Conservation (phyloP, 2,797 vertebrate genomes). For the Crotalus adamanteus region DNA sequence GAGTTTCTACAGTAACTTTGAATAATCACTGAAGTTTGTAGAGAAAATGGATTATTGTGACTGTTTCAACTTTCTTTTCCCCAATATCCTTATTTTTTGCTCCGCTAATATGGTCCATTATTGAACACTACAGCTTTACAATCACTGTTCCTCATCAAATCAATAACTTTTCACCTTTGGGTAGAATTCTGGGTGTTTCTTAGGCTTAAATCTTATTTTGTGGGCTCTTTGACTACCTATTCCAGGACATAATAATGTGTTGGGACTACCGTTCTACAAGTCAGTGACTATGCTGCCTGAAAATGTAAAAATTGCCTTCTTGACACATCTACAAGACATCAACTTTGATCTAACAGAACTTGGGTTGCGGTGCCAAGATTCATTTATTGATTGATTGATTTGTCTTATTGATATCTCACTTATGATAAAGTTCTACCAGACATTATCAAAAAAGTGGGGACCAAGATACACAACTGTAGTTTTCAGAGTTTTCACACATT, state of each 20-base stretch:
- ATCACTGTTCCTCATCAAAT: not conserved
- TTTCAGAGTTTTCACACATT: not conserved
- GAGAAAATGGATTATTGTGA: not conserved
- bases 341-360: not conserved
- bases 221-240: not conserved
- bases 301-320: not conserved
- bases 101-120: not conserved
- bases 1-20: not conserved
- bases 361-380: not conserved
- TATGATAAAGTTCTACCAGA: not conserved
- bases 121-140: not conserved
- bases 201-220: not conserved
- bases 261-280: not conserved
- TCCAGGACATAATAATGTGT: not conserved
- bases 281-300: not conserved
- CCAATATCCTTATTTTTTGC: not conserved
- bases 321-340: not conserved
- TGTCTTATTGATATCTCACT: not conserved
- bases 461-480: not conserved
- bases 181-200: not conserved
- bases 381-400: not conserved
- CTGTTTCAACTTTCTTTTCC: not conserved
- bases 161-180: not conserved
- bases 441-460: not conserved
- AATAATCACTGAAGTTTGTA: not conserved